Evolutionary conservation across 2,888 invertebrate genomes (phyloP).

Genomic region (Congeria kusceri): DNA sequence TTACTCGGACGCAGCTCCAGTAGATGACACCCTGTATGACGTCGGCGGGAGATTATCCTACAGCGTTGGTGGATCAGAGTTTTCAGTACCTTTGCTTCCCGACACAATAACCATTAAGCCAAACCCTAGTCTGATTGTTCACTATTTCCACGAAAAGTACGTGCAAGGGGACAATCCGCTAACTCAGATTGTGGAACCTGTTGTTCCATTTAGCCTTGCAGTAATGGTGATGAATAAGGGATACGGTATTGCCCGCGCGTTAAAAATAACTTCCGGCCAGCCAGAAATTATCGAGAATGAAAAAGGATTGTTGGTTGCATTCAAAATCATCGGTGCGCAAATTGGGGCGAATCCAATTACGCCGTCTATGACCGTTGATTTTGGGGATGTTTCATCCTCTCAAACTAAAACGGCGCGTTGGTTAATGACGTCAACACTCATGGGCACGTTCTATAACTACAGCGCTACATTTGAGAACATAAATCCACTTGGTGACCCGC

Average conservation of each 20-base stretch:
- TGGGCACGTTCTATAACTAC: constrained; percentile 72
- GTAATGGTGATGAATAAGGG: constrained; percentile 69
- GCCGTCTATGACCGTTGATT: constrained; percentile 68
- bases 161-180: constrained; percentile 73
- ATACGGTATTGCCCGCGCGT: constrained; percentile 64
- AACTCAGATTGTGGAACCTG: constrained; percentile 64
- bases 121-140: constrained; percentile 68
- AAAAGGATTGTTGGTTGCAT: constrained; percentile 70
- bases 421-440: constrained; percentile 68
- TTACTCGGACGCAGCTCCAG: constrained; percentile 68
- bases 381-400: constrained; percentile 68
- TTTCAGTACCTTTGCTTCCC: constrained; percentile 71
- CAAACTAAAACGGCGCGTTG: constrained; percentile 67
- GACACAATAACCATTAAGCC: constrained; percentile 75
- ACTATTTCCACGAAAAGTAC: constrained; percentile 76
- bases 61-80: constrained; percentile 60
- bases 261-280: constrained; percentile 72
- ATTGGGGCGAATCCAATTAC: constrained; percentile 53
- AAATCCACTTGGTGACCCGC: constrained; percentile 73
- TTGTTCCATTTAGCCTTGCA: constrained; percentile 71
- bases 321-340: constrained; percentile 70
- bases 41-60: constrained; percentile 75
- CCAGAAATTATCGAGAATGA: constrained; percentile 77
- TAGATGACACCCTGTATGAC: constrained; percentile 65
- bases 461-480: constrained; percentile 74